A percentile compares a stretch with the other conserved stretches of the same genome.
phyloP scores from a whole-genome alignment of 23 tunicate genomes.

The Styela clava region DNA sequence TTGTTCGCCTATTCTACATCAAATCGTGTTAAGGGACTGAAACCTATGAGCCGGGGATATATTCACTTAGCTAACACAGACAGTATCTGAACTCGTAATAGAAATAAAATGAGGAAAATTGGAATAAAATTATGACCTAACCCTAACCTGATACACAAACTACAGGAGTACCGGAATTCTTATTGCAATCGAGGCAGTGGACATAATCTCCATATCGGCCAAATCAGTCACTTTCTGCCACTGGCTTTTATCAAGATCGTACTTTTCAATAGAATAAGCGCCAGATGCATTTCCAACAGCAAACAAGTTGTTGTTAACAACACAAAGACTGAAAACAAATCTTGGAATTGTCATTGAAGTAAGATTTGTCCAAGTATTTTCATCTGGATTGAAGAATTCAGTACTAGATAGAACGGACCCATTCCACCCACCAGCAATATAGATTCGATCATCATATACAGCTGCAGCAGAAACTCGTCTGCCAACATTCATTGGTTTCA shows the following conservation, averaged over 20 bases:
- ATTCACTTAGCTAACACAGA: too few species aligned
- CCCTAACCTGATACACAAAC: too few species aligned
- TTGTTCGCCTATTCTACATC: too few species aligned
- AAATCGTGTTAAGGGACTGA: too few species aligned
- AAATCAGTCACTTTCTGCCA: background rate
- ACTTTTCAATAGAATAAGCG: background rate
- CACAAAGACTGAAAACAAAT: background rate
- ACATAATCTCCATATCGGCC: background rate
- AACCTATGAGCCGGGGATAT: too few species aligned
- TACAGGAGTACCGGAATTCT: too few species aligned
- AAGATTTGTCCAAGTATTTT: background rate
- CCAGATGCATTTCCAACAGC: background rate
- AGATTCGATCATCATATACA: background rate
- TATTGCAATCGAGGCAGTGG: background rate
- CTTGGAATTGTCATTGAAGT: background rate
- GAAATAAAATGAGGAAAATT: too few species aligned
- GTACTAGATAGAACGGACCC: background rate
- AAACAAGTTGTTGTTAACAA: background rate
- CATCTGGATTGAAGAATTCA: background rate
- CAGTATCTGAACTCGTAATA: too few species aligned
- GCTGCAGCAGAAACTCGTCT: background rate
- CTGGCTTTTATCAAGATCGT: background rate
- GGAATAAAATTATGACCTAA: too few species aligned
- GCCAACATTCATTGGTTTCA: background rate
- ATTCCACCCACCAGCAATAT: background rate